Evolutionary conservation across 2,113 vertebrate species (phyloP), one percentile per base, ranked within the genome.

Genomic region (Sinocyclocheilus grahami): DNA sequence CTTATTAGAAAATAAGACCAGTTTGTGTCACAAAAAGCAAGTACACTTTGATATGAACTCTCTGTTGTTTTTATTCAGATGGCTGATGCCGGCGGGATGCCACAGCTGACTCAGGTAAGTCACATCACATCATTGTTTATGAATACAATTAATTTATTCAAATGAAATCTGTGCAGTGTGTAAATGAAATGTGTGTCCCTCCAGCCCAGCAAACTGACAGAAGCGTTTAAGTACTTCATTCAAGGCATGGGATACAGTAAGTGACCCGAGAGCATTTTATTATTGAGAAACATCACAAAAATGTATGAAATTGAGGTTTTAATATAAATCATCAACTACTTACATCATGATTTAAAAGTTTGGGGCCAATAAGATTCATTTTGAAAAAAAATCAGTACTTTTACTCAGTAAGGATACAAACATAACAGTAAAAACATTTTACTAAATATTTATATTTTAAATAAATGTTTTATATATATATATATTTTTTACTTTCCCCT

Each of bases 191-290:
- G 20, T 90, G 10, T 89, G 22, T 91, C 0, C 83, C 80, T 90
- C 42, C 92, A 95, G 95, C 95, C 95, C 3, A 96, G 97, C 85
- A 99, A 99, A 93, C 94, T 98, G 91, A 97, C 98, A 0, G 97
- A 98, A 93, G 97, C 97, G 82, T 98, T 98, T 93, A 99, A 98
- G 92, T 98, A 99, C 92, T 99, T 99, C 91, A 95, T 98, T 89
- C 98, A 99, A 90, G 98, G 97, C 90, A 99, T 98, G 97, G 97
- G 97, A 93, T 99, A 97, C 91, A 96, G 95, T 96, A 93, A 96
- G 96, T 96, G 67, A 71, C 42, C 14, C 7, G 8, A 39, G 37
- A 16, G 13, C 3, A 1, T 1, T 55, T 78, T 11, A 46, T 46
- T 48, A 1, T 42, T 42, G 69, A 1, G 4, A 42, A 72, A 72